Evolutionary conservation across 2,113 vertebrate genomes (phyloP).

Genomic region (Carassius auratus): DNA sequence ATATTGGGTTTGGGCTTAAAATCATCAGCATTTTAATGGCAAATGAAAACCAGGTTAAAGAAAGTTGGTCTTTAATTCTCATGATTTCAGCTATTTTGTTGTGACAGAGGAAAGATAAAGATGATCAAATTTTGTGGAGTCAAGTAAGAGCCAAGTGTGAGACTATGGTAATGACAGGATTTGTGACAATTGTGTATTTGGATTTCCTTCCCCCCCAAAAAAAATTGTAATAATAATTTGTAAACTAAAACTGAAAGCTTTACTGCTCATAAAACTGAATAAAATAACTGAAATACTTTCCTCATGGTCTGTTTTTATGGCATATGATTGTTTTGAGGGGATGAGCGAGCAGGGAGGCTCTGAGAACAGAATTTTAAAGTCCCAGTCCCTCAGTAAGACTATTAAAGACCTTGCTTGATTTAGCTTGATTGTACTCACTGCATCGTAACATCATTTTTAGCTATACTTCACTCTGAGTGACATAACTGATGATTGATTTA

Average conservation of each 20-base stretch:
- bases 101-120: not conserved
- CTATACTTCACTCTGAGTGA: constrained; percentile 16
- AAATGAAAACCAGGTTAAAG: not conserved
- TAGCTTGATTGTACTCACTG: constrained; percentile 30
- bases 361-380: not conserved
- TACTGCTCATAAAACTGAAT: not conserved
- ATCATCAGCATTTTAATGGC: not conserved
- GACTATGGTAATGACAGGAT: not conserved
- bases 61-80: not conserved
- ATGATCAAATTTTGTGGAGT: not conserved
- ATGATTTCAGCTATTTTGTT: not conserved
- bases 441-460: constrained; percentile 4
- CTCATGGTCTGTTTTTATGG: not conserved
- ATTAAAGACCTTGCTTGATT: not conserved
- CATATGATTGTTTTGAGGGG: not conserved
- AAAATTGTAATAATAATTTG: not conserved
- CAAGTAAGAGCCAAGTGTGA: not conserved
- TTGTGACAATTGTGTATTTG: not conserved
- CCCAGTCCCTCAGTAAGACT: not conserved
- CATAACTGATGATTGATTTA: constrained; percentile 6
- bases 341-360: not conserved
- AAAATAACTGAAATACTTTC: not conserved
- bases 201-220: too few species aligned
- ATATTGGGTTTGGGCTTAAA: not conserved
- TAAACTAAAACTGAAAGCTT: not conserved